Base-by-base conservation (phyloP, 2,113 vertebrate species). In the Sigmodon hispidus region DNA sequence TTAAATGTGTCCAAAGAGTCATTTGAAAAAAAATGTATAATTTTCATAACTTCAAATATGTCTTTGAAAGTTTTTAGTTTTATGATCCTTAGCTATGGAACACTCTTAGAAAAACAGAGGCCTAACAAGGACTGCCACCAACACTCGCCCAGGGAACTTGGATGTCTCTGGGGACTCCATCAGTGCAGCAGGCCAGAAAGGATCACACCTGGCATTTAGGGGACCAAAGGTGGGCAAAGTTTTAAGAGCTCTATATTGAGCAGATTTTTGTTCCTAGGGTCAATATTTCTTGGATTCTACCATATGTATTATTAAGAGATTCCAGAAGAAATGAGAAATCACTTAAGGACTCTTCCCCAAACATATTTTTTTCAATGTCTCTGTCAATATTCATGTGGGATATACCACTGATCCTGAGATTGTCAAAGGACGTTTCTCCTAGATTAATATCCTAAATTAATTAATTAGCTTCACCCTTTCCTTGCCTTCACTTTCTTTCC, bases 391-490 rank as follows among this genome's bases (percentile, higher is more conserved):
- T 93, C 97, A 98, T 89, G 87, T 95, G 96, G 95, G 96, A 97
- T 77, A 83, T 21, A 76, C 96, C 79, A 97, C 89, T 94, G 97
- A 94, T 86, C 94, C 81, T 72, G 36, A 83, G 93, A 96, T 97
- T 50, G 96, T 97, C 97, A 97, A 70, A 98, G 97, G 93, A 97
- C 91, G 94, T 96, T 85, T 94, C 94, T 96, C 96, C 89, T 96
- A 98, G 97, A 98, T 98, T 97, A 98, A 97, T 96, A 98, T 94
- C 92, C 95, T 95, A 95, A 98, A 98, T 98, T 98, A 97, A 98
- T 98, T 98, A 98, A 98, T 98, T 98, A 98, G 80, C 95, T 96
- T 97, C 88, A 45, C 75, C 88, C 91, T 70, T 92, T 96, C 95
- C 91, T 94, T 96, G 87, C 94, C 94, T 96, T 97, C 67, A 91